Conservation (phyloP, 2,113 vertebrate genomes). For the Tauraco erythrolophus region DNA sequence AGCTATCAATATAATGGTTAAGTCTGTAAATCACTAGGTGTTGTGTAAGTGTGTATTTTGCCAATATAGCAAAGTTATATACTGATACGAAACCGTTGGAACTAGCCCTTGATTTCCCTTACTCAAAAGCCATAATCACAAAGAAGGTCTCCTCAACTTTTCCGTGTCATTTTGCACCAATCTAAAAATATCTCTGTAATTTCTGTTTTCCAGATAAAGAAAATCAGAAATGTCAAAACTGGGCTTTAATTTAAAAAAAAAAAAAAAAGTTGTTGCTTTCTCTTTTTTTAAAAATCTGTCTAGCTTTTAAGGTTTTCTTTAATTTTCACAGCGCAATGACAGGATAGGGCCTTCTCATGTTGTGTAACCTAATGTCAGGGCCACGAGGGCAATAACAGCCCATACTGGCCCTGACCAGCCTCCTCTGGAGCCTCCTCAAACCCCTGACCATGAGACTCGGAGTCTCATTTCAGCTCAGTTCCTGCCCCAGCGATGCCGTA, state of each 20-base stretch:
- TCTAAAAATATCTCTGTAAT: neutral
- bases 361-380: neutral
- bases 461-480: neutral
- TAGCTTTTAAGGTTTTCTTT: neutral
- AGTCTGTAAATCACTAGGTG: neutral
- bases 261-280: neutral
- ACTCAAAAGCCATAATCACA: neutral
- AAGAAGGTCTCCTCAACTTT: neutral
- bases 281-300: neutral
- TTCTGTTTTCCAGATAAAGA: neutral
- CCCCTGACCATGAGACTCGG: too few species aligned
- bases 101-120: neutral
- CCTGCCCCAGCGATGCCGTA: accelerated
- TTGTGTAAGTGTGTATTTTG: neutral
- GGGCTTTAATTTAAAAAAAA: neutral
- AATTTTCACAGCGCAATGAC: neutral
- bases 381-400: neutral
- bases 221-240: neutral
- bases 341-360: too few species aligned
- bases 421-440: neutral
- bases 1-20: neutral
- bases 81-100: neutral
- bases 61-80: neutral
- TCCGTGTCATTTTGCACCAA: neutral
- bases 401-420: neutral